Evolutionary conservation across 1,140 invertebrate species (phyloP).

Genomic region (Pogonomyrmex barbatus): DNA sequence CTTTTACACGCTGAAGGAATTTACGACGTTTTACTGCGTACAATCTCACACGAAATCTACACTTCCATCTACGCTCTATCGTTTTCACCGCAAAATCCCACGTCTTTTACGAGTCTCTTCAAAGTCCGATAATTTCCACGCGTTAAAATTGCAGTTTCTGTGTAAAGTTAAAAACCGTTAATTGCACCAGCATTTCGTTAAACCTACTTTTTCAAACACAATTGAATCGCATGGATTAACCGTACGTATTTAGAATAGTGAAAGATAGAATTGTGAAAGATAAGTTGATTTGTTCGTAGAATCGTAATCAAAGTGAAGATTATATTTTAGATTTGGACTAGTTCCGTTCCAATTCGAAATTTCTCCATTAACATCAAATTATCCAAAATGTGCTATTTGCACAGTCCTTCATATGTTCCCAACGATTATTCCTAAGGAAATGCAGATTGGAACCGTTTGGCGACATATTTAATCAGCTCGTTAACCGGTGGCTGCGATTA

Average conservation of each 20-base stretch:
- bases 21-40: not conserved
- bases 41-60: not conserved
- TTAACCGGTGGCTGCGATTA: conserved; percentile 60
- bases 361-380: not conserved
- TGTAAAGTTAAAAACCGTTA: not conserved
- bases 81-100: not conserved
- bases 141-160: not conserved
- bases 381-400: conserved; percentile 10
- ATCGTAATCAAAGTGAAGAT: not conserved
- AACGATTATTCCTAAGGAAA: conserved; percentile 19
- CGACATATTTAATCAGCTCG: conserved; percentile 57
- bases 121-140: conserved; percentile 18
- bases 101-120: not conserved
- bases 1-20: conserved; percentile 29
- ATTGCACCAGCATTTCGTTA: not conserved
- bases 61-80: not conserved
- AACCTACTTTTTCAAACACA: not conserved
- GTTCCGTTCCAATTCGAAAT: not conserved
- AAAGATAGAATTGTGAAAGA: no score
- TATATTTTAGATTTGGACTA: not conserved
- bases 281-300: not conserved
- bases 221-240: not conserved
- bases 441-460: conserved; percentile 19
- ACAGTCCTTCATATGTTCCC: not conserved
- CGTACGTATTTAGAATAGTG: not conserved